Base-by-base conservation (phyloP, 2,113 vertebrate species). In the Garra rufa region DNA sequence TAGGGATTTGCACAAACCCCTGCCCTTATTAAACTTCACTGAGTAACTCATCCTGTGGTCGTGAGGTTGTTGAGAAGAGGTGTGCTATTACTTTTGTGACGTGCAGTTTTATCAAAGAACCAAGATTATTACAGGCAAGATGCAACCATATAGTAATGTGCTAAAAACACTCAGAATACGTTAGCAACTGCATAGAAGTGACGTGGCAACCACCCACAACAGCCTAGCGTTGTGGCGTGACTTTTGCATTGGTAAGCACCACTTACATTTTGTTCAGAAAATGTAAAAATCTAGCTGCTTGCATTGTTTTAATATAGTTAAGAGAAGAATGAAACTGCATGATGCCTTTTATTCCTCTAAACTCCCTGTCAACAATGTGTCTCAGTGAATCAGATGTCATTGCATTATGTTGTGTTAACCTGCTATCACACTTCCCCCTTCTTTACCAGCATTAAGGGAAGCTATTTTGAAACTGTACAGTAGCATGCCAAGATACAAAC, bases 131-230 rank as follows among this genome's bases (percentile, higher is more conserved):
- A n/a, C n/a, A n/a, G n/a, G n/a, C n/a, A n/a, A n/a, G n/a, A n/a
- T 50, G 26, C 26, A 28, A 75, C 7, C 26, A 30, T 21, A 75
- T 30, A 75, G 73, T 50, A 75, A 50, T 15, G 17, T 75, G 46
- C 46, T 73, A 73, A 73, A 73, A 70, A 41, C 43, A 46, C 41
- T 44, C 41, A 71, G 69, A 71, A 73, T 2, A 15, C 10, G 21
- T 46, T 73, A 73, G 70, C 70, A 73, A 73, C 70, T 44, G 41
- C 69, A 73, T 44, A 73, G 70, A n/a, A 73, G n/a, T 73, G 41
- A 73, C 6, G 43, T 73, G 41, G 5, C 30, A 73, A 26, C 41
- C 70, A 46, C 41, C 70, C 70, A 73, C 70, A 73, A 73, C 70
- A 73, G 70, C 41, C 70, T 73, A 24, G 70, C 70, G 21, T 71